Base-by-base conservation (phyloP, 2,797 vertebrate species). In the Anguilla marmorata region DNA sequence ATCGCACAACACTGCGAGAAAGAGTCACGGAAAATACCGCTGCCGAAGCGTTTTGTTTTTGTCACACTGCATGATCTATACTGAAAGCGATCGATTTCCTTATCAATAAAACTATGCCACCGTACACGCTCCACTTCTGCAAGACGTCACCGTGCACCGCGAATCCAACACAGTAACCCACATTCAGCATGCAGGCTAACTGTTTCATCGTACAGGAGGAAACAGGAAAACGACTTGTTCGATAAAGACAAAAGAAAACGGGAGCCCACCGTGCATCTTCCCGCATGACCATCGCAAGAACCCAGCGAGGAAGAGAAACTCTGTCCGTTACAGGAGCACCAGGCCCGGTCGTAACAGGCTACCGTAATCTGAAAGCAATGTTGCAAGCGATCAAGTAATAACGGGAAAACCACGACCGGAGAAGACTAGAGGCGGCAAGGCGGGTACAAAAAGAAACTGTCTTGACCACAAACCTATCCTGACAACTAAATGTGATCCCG, bases 141-240 rank as follows among this genome's bases (percentile, higher is more conserved):
- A 56, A 52, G 14, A 83, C 76, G 76, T 76, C 83, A 87, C 87
- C 86, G 19, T 89, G 85, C 88, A 87, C 86, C 89, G 83, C 69
- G 50, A 79, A 50, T 27, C 80, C 21, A 89, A 90, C 89, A 85
- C 84, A 21, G 54, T 91, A 91, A 93, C 90, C 91, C 90, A 92
- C 84, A 90, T 92, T 91, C 86, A 79, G 83, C 45, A 86, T 88
- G 79, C 76, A n/a, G n/a, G 63, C 63, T 66, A 86, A 87, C 80
- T 69, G 9, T 45, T 45, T 45, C 72, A 74, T 66, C 33, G 54
- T 24, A 52, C 86, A 90, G 88, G 60, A 79, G 86, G 76, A 37
- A 63, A 60, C 85, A 86, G 87, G 76, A 85, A 87, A 89, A 87
- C 52, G 69, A 48, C 79, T 87, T 52, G 63, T 58, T 86, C 85